A percentile compares a stretch with the other conserved stretches of the same genome.
These are phyloP conservation scores for Bradypodion ventrale DNA, from an alignment of 2,797 vertebrate species.

Conservation along the genomic window DNA sequence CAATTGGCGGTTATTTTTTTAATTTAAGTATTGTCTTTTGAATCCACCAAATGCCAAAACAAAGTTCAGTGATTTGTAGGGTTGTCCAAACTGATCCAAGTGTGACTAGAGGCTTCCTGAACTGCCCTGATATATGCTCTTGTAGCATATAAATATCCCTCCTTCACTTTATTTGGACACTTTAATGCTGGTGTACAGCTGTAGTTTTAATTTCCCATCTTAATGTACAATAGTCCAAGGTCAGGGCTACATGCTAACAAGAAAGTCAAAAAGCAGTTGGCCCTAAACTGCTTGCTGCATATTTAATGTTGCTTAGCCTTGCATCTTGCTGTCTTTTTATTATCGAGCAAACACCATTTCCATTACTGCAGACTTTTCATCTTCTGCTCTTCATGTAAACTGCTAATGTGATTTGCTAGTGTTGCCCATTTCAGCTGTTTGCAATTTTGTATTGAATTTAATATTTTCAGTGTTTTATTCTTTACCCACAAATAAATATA, in stretches of 20 bases:
- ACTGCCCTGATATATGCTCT: too few relatives aligned
- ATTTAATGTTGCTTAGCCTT: background rate
- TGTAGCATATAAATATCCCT: too few relatives aligned
- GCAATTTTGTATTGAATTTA: background rate
- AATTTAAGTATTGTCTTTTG: too few relatives aligned
- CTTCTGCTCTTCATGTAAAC: background rate
- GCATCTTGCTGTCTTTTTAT: background rate
- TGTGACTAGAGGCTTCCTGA: too few relatives aligned
- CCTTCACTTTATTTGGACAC: too few relatives aligned
- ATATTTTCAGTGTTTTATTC: background rate
- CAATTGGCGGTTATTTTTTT: too few relatives aligned
- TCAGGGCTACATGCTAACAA: background rate
- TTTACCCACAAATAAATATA: background rate
- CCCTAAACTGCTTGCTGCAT: background rate
- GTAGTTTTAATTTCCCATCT: too few relatives aligned
- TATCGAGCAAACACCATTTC: too few relatives aligned
- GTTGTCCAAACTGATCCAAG: too few relatives aligned
- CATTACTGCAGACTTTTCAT: background rate
- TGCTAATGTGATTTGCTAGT: background rate
- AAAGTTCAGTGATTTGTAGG: too few relatives aligned
- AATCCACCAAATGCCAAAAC: too few relatives aligned
- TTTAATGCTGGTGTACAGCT: too few relatives aligned
- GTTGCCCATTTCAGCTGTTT: background rate
- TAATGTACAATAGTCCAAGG: background rate
- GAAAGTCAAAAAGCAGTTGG: background rate